Evolutionary conservation across 1,140 invertebrate species (phyloP).

Genomic region (Pseudobourletiella spinata): DNA sequence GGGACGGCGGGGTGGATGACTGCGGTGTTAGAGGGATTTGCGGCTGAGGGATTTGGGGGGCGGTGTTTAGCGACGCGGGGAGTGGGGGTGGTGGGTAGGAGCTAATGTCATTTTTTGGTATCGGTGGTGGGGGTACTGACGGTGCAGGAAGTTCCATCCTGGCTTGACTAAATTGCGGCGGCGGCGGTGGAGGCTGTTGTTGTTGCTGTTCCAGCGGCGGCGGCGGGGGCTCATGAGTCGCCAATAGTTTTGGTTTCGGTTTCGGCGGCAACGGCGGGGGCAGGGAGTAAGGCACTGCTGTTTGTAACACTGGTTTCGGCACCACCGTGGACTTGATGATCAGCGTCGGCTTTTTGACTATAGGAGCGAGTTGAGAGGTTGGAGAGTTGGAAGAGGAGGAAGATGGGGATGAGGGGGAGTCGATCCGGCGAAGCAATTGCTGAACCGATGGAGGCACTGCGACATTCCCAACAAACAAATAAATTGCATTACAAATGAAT

Average conservation of each 20-base stretch:
- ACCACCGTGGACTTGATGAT: constrained; percentile 45
- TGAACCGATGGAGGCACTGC: constrained; percentile 58
- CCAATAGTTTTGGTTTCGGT: too few relatives aligned
- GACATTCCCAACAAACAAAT: too few relatives aligned
- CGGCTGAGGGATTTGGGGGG: neutral
- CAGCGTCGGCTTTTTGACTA: constrained; percentile 40
- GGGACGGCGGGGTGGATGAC: constrained; percentile 14
- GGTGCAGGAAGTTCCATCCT: neutral
- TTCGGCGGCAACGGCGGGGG: constrained; percentile 51
- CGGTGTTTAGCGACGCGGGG: too few relatives aligned
- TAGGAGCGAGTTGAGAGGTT: constrained; percentile 25
- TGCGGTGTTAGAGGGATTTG: constrained; percentile 13
- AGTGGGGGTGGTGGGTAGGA: too few relatives aligned
- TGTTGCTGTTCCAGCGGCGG: too few relatives aligned
- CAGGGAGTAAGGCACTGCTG: constrained; percentile 40
- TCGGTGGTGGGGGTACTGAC: constrained; percentile 13
- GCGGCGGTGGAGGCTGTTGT: too few relatives aligned
- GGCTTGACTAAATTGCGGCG: neutral
- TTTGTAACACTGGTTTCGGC: constrained; percentile 46
- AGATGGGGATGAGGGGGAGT: constrained; percentile 42
- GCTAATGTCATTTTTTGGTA: constrained; percentile 37
- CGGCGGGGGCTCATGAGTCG: too few relatives aligned
- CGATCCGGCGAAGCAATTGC: constrained; percentile 74
- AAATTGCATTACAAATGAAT: too few relatives aligned
- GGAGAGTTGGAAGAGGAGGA: constrained; percentile 35